Percentiles rank a stretch among this genome's conserved stretches.
Evolutionary conservation across 2,797 vertebrate genomes (phyloP).

Genomic region (Oreonectes daqikongensis): DNA sequence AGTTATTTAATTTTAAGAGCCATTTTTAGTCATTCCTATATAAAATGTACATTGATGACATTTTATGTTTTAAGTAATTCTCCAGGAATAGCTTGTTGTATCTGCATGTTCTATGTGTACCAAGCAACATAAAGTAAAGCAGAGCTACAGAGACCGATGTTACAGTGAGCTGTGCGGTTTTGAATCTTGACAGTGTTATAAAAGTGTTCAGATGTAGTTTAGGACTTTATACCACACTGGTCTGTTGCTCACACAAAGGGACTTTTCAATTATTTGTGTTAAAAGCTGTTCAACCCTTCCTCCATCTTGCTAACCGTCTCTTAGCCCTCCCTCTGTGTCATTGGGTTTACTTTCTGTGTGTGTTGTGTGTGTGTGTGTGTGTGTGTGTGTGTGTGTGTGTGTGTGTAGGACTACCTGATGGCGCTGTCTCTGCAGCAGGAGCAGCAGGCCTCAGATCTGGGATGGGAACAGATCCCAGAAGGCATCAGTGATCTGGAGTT

Average conservation of each 20-base stretch:
- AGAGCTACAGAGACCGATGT: constrained; percentile 1
- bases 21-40: no score
- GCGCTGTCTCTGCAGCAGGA: constrained; percentile 98
- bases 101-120: not conserved
- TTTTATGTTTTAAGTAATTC: not conserved
- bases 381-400: not conserved
- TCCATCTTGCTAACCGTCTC: not conserved
- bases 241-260: not conserved
- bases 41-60: not conserved
- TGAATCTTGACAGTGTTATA: constrained; percentile 12
- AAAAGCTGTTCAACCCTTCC: constrained; percentile 35
- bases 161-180: not conserved
- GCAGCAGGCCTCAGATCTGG: constrained; percentile 92
- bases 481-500: constrained; percentile 96
- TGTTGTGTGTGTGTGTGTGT: not conserved
- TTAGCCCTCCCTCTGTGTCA: constrained; percentile 15
- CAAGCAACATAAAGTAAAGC: not conserved
- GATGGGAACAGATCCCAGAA: constrained; percentile 95
- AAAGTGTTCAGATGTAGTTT: not conserved
- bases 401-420: constrained; percentile 94
- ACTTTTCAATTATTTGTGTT: constrained; percentile 64
- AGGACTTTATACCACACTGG: not conserved
- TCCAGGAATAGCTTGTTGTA: not conserved
- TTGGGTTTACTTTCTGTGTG: constrained; percentile 24
- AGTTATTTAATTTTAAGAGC: no score